Evolutionary conservation across 2,888 invertebrate genomes (phyloP), one percentile per base, ranked within the genome.

Genomic region (Fissipunctia ypsillon): DNA sequence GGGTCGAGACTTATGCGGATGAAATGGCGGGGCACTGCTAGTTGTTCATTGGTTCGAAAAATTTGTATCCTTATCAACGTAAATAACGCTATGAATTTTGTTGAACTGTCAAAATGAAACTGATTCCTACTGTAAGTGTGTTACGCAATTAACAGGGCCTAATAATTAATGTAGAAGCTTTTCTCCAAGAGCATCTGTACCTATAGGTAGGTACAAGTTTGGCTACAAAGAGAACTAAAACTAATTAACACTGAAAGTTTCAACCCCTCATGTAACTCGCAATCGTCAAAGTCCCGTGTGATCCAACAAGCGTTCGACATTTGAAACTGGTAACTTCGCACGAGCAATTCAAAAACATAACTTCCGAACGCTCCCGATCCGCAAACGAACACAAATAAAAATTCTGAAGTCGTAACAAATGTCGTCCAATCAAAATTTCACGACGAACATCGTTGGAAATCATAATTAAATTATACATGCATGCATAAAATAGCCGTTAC

Each of bases 401-500:
- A 84, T 77, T 77, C 69, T 76, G 68, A 83, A 84, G 73, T 82
- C 61, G 66, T 83, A 86, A 86, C 87, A 87, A 90, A 90, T 88
- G 87, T 84, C 71, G 78, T 67, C 89, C 87, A 89, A 89, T 90
- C 89, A 90, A 84, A 88, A 80, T 80, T 78, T 84, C 87, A 87
- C 86, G 81, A 87, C 84, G 72, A 75, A 78, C 85, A 84, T 81
- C 82, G 89, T 87, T 81, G 85, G 84, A 81, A 84, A 85, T 84
- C 85, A 85, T 93, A 94, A 93, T 93, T 93, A 92, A 93, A 93
- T 93, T 91, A 93, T 88, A 90, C 84, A 90, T 91, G 91, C 92
- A 91, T 91, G 91, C 91, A 93, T 93, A 93, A 93, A 92, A 91
- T 90, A 87, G 88, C 87, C 87, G 87, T 91, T 90, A 88, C 81